Percentiles rank a stretch among this genome's conserved stretches.
Conservation (phyloP, 2,888 invertebrate species). For the Acleris sparsana region DNA sequence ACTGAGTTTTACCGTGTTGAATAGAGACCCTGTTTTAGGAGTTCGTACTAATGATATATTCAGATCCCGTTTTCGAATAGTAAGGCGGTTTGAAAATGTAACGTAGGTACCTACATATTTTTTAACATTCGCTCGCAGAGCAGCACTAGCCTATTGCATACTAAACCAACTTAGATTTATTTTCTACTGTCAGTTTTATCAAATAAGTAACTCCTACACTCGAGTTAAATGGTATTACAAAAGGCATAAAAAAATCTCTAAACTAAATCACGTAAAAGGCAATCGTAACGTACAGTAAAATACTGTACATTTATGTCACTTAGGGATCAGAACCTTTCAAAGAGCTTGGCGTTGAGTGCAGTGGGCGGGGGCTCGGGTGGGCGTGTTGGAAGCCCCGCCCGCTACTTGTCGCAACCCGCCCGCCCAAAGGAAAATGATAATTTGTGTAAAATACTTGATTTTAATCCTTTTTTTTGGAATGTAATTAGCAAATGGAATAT, state of each 20-base stretch:
- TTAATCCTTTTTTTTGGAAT: background rate
- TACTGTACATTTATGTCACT: constrained; percentile 26
- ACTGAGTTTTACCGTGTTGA: no score
- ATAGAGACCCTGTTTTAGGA: no score
- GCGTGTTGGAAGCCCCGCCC: constrained; percentile 45
- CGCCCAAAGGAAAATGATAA: constrained; percentile 36
- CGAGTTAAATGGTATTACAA: background rate
- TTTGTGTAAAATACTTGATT: background rate
- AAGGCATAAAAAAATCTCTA: background rate
- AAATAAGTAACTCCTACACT: no score
- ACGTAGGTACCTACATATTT: no score
- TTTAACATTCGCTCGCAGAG: no score
- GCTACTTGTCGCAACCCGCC: constrained; percentile 39
- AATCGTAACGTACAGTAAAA: constrained; percentile 25
- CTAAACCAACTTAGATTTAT: no score
- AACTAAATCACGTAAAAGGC: background rate
- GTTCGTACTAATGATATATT: no score
- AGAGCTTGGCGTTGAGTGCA: constrained; percentile 34
- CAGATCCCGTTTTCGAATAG: no score
- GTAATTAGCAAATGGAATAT: no score
- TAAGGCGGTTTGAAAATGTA: no score
- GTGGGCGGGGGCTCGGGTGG: constrained; percentile 40
- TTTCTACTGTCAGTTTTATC: no score
- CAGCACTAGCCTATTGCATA: no score
- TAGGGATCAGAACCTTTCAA: constrained; percentile 14